Evolutionary conservation across 2,797 vertebrate species (phyloP), one percentile per base, ranked within the genome.

Genomic region (Aldrovandia affinis): DNA sequence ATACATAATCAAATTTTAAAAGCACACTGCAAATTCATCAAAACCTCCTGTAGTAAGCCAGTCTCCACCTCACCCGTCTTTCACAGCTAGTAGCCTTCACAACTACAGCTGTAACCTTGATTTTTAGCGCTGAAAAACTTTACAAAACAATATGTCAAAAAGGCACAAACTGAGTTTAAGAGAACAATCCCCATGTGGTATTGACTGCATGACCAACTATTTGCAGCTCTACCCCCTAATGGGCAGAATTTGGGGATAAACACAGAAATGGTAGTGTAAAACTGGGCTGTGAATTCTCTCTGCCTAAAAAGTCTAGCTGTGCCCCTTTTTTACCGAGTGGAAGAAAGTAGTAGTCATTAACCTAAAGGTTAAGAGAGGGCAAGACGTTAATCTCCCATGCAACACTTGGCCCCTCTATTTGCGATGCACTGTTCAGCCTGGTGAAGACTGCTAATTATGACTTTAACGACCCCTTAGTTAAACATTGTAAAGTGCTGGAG

Each of bases 391-490:
- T 90, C 90, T 91, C 88, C 91, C 89, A 89, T 89, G 87, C 52
- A 90, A 91, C 89, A 83, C 84, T 65, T 93, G 92, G 93, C 92
- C 93, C 83, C 88, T 93, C 92, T 94, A 91, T 94, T 42, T 91
- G 86, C 86, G 83, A 81, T 81, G 70, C 90, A 89, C 84, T 81
- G 88, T 10, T 90, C 89, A 89, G 81, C 86, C 89, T 88, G 88
- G 87, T 93, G 88, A 88, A 94, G 91, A 85, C 75, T 87, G 93
- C 93, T 94, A 95, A 95, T 95, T 95, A 94, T 90, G 92, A 92
- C 89, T 91, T 93, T 92, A 93, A 89, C 83, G 84, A 93, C 92
- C 92, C 91, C 92, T 90, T 89, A 84, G 89, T 92, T 90, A 83
- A 93, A 85, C 89, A 86, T 87, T 87, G 65, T 22, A 36, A 87